phyloP scores from a whole-genome alignment of 2,113 vertebrate genomes.

The Brachyhypopomus gauderio region DNA sequence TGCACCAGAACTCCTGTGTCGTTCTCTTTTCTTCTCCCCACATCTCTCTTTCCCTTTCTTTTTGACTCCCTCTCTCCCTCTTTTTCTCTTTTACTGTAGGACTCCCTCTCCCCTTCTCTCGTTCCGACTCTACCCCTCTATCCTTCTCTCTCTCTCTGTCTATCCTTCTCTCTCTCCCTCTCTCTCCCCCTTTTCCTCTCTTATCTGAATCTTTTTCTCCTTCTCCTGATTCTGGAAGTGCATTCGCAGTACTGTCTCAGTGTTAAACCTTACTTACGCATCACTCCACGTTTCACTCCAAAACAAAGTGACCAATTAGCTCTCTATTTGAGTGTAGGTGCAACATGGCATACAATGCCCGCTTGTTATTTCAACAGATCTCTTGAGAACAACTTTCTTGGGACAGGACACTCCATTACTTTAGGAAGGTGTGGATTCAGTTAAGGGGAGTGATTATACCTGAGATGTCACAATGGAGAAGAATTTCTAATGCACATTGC shows the following conservation, averaged over 20 bases:
- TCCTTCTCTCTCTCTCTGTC: conserved; percentile 58
- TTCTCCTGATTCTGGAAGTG: conserved; percentile 33
- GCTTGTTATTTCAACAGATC: conserved; percentile 35
- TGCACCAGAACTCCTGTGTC: conserved; percentile 48
- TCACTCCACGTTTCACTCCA: too few species aligned
- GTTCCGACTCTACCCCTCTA: conserved; percentile 35
- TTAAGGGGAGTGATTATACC: too few species aligned
- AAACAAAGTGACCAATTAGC: conserved; percentile 39
- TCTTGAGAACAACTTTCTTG: conserved; percentile 18
- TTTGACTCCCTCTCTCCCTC: neutral
- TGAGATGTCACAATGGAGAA: too few species aligned
- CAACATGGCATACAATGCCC: conserved; percentile 4
- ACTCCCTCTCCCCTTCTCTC: conserved; percentile 55
- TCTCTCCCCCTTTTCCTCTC: conserved; percentile 49
- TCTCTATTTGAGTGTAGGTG: neutral
- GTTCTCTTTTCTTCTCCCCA: conserved; percentile 35
- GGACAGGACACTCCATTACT: neutral
- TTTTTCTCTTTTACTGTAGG: too few species aligned
- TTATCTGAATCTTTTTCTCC: conserved; percentile 44
- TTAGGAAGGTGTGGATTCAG: conserved; percentile 5
- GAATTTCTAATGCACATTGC: too few species aligned
- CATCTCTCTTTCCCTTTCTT: conserved; percentile 31
- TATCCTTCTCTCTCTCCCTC: too few species aligned
- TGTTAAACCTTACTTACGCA: too few species aligned
- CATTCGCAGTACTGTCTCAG: too few species aligned